These are phyloP conservation scores for Leucozona laternaria DNA, from an alignment of 2,888 invertebrate species.

Conservation along the genomic window DNA sequence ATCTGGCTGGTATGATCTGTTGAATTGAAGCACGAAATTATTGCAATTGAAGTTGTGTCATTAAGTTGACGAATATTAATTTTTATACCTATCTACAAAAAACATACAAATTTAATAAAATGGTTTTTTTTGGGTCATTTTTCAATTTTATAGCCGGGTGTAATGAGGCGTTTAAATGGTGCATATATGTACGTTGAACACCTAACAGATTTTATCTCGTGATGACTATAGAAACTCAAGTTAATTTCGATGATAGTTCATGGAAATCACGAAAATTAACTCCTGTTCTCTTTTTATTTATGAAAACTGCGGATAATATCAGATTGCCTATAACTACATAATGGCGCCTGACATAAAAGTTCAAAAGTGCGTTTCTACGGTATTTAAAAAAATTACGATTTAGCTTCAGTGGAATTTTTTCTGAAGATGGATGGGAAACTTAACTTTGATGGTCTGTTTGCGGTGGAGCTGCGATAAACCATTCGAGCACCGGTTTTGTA, in stretches of 20 bases:
- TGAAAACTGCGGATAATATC: too few species aligned
- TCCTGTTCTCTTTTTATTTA: too few species aligned
- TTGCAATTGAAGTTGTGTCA: background rate
- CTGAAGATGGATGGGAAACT: too few species aligned
- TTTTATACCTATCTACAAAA: background rate
- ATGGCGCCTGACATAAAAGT: too few species aligned
- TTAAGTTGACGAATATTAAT: background rate
- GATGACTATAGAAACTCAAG: background rate
- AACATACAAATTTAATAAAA: background rate
- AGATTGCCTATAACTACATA: too few species aligned
- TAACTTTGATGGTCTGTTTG: too few species aligned
- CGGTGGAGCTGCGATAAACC: too few species aligned
- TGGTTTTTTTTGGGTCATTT: background rate
- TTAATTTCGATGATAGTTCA: background rate
- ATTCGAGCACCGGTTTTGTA: too few species aligned
- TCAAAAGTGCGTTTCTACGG: too few species aligned
- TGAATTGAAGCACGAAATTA: conserved; percentile 54
- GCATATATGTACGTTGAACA: background rate
- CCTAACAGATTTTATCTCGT: conserved; percentile 8
- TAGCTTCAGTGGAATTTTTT: too few species aligned
- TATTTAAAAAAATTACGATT: too few species aligned
- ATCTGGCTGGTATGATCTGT: conserved; percentile 47
- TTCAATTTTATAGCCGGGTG: background rate
- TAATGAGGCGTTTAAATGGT: conserved; percentile 34
- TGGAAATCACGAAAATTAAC: too few species aligned